Evolutionary conservation across 2,113 vertebrate species (phyloP).

Genomic region (Cryptotis parvus): DNA sequence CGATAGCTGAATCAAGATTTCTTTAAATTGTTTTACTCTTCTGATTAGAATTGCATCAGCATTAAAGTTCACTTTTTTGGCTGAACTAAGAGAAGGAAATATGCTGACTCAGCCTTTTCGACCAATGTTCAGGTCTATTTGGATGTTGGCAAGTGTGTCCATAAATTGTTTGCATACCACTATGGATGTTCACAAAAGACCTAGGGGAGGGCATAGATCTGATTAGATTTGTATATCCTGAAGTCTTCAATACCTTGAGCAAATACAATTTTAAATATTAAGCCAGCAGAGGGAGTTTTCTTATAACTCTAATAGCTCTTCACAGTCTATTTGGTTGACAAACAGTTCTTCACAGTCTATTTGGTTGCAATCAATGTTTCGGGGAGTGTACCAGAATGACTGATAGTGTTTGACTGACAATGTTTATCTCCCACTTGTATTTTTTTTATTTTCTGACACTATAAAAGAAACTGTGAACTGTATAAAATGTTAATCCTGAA

Average conservation of each 20-base stretch:
- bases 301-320: neutral
- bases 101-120: constrained; percentile 44
- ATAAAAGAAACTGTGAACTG: neutral
- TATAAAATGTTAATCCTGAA: neutral
- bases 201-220: neutral
- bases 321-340: neutral
- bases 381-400: neutral
- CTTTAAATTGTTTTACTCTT: constrained; percentile 69
- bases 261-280: neutral
- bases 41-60: constrained; percentile 63
- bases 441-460: neutral
- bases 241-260: neutral
- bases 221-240: neutral
- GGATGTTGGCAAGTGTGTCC: constrained; percentile 35
- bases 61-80: constrained; percentile 69
- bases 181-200: neutral
- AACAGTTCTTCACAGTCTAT: neutral
- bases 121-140: neutral
- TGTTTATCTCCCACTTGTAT: neutral
- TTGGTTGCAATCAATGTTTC: neutral
- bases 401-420: neutral
- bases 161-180: neutral
- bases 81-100: constrained; percentile 49
- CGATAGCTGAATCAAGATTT: constrained; percentile 57
- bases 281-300: constrained; percentile 53